Conservation (phyloP, 2,888 invertebrate species). For the Drosophila mulleri region DNA sequence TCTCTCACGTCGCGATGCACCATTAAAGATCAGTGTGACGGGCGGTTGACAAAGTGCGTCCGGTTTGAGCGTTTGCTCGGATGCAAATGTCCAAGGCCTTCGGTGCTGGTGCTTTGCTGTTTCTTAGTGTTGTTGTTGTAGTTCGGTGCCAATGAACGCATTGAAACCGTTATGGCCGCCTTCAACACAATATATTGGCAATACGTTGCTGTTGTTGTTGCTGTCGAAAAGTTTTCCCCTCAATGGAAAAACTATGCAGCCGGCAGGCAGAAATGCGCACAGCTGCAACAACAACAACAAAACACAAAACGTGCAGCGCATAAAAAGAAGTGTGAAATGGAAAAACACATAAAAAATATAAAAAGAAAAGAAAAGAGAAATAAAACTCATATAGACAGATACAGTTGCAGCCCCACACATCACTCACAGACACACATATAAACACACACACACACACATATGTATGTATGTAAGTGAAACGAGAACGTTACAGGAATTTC, state of each 20-base stretch:
- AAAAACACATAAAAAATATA: constrained; percentile 48
- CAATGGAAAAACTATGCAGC: constrained; percentile 51
- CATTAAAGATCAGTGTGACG: constrained; percentile 73
- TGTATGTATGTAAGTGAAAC: constrained; percentile 9
- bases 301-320: constrained; percentile 47
- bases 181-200: constrained; percentile 64
- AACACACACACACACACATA: constrained; percentile 17
- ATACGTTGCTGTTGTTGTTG: constrained; percentile 39
- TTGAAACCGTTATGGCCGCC: constrained; percentile 60
- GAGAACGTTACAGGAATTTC: constrained; percentile 58
- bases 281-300: constrained; percentile 62
- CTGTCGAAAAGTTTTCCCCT: constrained; percentile 52
- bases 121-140: neutral
- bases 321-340: constrained; percentile 76
- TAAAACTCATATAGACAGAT: constrained; percentile 20
- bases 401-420: constrained; percentile 1
- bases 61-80: constrained; percentile 70
- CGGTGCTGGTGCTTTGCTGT: constrained; percentile 22
- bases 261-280: constrained; percentile 59
- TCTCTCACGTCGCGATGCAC: constrained; percentile 49
- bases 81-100: constrained; percentile 73
- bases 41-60: constrained; percentile 77
- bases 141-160: constrained; percentile 58
- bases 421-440: constrained; percentile 16
- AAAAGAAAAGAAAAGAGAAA: constrained; percentile 28